These are phyloP conservation scores for Isaurus tuberculatus DNA, from an alignment of 92 coral and sea anemone species.

Conservation along the genomic window DNA sequence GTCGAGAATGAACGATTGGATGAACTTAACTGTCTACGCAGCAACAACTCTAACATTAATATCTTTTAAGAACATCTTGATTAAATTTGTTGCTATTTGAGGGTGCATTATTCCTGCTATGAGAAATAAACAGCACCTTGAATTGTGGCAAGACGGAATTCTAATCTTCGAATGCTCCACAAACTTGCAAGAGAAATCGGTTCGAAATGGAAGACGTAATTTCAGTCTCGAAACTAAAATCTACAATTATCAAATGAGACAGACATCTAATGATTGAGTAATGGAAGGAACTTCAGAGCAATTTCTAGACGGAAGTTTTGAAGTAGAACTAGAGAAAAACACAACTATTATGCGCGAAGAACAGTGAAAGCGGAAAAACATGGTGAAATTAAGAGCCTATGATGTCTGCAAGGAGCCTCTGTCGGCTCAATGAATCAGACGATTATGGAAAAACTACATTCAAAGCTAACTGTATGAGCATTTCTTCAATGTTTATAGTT, in stretches of 20 bases:
- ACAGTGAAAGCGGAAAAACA: slow-evolving; percentile 58
- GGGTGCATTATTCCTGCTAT: not conserved
- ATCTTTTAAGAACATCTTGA: not conserved
- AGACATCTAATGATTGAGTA: slow-evolving; percentile 5
- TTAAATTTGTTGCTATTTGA: slow-evolving; percentile 2
- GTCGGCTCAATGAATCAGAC: not conserved
- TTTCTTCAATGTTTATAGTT: slow-evolving; percentile 90
- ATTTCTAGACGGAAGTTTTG: slow-evolving; percentile 57
- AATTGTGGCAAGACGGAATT: not conserved
- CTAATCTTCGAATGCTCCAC: not conserved
- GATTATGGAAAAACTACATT: slow-evolving; percentile 16
- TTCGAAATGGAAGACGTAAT: slow-evolving; percentile 16
- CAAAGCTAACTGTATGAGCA: slow-evolving; percentile 55
- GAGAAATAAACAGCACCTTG: not conserved
- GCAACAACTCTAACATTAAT: not conserved
- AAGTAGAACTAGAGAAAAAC: slow-evolving; percentile 44
- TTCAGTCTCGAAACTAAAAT: slow-evolving; percentile 18
- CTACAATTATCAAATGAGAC: slow-evolving; percentile 16
- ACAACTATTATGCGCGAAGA: slow-evolving; percentile 46
- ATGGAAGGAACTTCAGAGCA: slow-evolving; percentile 39
- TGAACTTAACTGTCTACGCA: not conserved
- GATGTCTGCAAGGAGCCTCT: slow-evolving; percentile 21
- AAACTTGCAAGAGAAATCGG: not conserved
- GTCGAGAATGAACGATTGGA: not conserved
- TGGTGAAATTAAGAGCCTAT: slow-evolving; percentile 51